Base-by-base conservation (phyloP, 2,113 vertebrate genomes). In the Atractosteus spatula region DNA sequence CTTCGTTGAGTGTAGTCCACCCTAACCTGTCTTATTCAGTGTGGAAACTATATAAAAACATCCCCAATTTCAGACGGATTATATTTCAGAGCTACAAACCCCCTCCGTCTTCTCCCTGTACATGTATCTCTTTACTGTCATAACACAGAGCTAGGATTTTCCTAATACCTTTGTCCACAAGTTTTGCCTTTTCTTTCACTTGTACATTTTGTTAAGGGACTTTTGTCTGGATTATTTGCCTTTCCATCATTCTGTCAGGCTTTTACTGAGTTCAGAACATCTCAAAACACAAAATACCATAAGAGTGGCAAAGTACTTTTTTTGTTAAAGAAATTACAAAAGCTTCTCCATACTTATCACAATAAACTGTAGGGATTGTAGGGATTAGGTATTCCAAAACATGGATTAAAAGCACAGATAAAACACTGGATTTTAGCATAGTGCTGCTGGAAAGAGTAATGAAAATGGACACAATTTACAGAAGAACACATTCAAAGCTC, bases 211-310 rank as follows among this genome's bases (percentile, higher is more conserved):
- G 88, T 88, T 91, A 84, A 88, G 87, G 83, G 81, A 76, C 78
- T 73, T 71, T 80, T 78, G 81, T 83, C 75, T 72, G 10, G 64
- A 51, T 78, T 83, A 79, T 83, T 83, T 79, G 85, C 88, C 89
- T 90, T 90, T 86, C 86, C 89, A 92, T 88, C 85, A 86, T 84
- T 82, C 82, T 84, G 87, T 86, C 82, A 83, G 80, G 77, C 78
- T 85, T 81, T 65, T 65, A 82, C 80, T 88, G 84, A 87, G 89
- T 80, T 79, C 47, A 51, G 47, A 51, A 83, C 84, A 83, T 86
- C 82, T 79, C 76, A 87, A 84, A 88, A 85, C 83, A 86, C 63
- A 83, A 68, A 69, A 73, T 44, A 72, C 41, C 44, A n/a, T 56
- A 61, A 7, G 1, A 51, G 29, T 29, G 29, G 29, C 29, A 29